phyloP scores from a whole-genome alignment of 1,140 invertebrate species.

The Lysiphlebus fabarum region DNA sequence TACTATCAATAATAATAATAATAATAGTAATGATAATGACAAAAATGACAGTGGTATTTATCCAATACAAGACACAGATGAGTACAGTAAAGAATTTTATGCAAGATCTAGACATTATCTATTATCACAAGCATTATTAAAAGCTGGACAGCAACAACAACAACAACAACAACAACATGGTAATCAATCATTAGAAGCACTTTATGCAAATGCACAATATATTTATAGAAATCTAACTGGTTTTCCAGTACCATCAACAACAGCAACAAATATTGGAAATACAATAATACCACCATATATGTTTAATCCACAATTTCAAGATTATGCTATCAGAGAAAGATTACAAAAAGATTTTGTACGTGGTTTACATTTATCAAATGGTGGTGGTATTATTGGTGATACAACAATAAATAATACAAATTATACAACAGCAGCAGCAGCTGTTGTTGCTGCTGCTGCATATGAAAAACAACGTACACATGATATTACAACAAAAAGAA shows the following conservation, averaged over 20 bases:
- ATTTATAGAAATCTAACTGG: slow-evolving; percentile 52
- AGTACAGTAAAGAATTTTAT: slow-evolving; percentile 49
- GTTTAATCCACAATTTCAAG: slow-evolving; percentile 59
- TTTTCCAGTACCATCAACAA: slow-evolving; percentile 35
- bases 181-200: slow-evolving; percentile 48
- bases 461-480: slow-evolving; percentile 28
- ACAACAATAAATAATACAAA: slow-evolving; percentile 35
- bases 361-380: slow-evolving; percentile 65
- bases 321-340: slow-evolving; percentile 62
- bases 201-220: slow-evolving; percentile 57
- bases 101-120: slow-evolving; percentile 52
- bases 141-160: slow-evolving; percentile 45
- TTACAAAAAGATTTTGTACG: slow-evolving; percentile 66
- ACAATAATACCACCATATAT: slow-evolving; percentile 58
- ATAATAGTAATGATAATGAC: neutral
- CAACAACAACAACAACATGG: too few species aligned
- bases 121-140: slow-evolving; percentile 60
- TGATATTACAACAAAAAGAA: neutral
- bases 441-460: slow-evolving; percentile 15
- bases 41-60: slow-evolving; percentile 24
- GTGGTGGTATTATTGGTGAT: slow-evolving; percentile 63
- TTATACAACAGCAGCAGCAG: slow-evolving; percentile 27
- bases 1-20: neutral
- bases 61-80: slow-evolving; percentile 25
- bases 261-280: slow-evolving; percentile 13